Conservation (phyloP, 1,140 invertebrate species). For the Platyura marginata region DNA sequence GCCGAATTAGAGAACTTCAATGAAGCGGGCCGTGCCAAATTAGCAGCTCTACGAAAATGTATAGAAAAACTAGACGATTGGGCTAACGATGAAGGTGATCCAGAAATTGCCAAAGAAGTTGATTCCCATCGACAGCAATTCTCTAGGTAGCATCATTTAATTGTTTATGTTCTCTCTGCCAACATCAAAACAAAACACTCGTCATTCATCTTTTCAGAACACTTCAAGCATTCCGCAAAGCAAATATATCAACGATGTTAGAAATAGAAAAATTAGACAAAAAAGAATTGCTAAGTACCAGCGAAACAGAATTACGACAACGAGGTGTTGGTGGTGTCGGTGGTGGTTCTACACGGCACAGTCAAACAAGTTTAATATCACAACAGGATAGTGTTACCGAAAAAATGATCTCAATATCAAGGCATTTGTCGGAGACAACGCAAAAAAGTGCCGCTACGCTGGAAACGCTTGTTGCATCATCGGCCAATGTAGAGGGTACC, state of each 20-base stretch:
- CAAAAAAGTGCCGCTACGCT: conserved; percentile 70
- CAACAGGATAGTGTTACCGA: conserved; percentile 49
- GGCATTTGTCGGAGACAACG: conserved; percentile 69
- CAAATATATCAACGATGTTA: conserved; percentile 51
- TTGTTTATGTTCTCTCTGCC: no score
- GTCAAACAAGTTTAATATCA: conserved; percentile 16
- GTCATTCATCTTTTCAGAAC: conserved; percentile 34
- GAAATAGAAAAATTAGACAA: conserved; percentile 54
- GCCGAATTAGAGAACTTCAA: conserved; percentile 50
- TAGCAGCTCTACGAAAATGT: conserved; percentile 40
- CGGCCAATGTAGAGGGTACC: conserved; percentile 45
- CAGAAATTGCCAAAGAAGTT: conserved; percentile 38
- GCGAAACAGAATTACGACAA: conserved; percentile 34
- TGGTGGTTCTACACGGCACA: conserved; percentile 12
- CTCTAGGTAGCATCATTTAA: conserved; percentile 24
- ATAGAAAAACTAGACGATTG: conserved; percentile 45
- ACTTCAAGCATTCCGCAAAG: conserved; percentile 55
- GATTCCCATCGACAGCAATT: conserved; percentile 48
- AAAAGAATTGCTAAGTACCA: conserved; percentile 38
- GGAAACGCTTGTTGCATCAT: conserved; percentile 54
- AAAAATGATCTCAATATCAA: conserved; percentile 62
- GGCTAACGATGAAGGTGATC: conserved; percentile 42
- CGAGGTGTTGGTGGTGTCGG: conserved; percentile 16
- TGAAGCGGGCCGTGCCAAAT: conserved; percentile 44
- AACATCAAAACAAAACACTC: no score